Evolutionary conservation across 1,140 invertebrate genomes (phyloP).

Genomic region (Drosophila asahinai): DNA sequence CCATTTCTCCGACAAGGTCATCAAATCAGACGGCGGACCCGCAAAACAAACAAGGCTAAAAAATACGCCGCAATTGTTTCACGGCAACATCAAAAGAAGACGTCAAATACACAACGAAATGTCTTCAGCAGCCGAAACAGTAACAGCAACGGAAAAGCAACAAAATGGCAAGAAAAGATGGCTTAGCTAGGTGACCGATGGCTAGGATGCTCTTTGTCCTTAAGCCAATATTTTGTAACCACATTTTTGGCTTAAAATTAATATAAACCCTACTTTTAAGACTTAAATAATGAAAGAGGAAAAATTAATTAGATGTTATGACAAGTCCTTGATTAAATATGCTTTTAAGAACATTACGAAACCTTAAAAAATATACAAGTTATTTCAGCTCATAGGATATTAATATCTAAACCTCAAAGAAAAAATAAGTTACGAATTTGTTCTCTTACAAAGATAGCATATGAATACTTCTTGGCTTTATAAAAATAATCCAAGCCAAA

Average conservation of each 20-base stretch:
- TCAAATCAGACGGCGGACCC: slow-evolving; percentile 56
- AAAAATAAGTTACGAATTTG: too few relatives aligned
- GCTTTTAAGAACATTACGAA: too few relatives aligned
- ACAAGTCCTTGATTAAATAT: not conserved
- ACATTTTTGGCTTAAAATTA: not conserved
- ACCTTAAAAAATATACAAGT: not conserved
- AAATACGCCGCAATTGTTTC: slow-evolving; percentile 60
- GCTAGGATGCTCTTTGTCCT: slow-evolving; percentile 9
- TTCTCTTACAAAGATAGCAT: too few relatives aligned
- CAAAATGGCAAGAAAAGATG: slow-evolving; percentile 8
- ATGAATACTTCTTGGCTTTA: too few relatives aligned
- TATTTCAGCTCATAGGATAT: not conserved
- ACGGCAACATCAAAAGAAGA: slow-evolving; percentile 64
- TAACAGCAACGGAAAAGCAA: slow-evolving; percentile 1
- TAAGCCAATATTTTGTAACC: not conserved
- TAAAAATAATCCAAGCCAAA: too few relatives aligned
- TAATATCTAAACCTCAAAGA: too few relatives aligned
- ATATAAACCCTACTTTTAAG: not conserved
- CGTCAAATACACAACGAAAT: slow-evolving; percentile 56
- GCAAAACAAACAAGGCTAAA: slow-evolving; percentile 24
- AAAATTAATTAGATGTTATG: not conserved
- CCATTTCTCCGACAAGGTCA: slow-evolving; percentile 58
- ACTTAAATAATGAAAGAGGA: not conserved
- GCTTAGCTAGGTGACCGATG: slow-evolving; percentile 5
- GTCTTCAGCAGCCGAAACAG: slow-evolving; percentile 53